Evolutionary conservation across 2,113 vertebrate species (phyloP).

Genomic region (Ophiodon elongatus): DNA sequence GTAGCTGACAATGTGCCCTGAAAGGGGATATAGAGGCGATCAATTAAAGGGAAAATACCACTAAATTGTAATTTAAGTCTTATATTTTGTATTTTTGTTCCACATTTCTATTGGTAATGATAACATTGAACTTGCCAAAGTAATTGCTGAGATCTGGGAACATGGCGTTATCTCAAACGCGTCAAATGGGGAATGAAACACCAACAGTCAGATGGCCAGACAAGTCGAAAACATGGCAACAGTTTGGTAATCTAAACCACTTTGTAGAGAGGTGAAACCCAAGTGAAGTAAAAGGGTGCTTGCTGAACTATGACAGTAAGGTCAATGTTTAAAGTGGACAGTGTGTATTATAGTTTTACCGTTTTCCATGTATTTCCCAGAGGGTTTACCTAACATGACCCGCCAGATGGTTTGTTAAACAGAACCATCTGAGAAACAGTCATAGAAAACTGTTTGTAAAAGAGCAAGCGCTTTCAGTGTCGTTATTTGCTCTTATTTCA

Average conservation of each 20-base stretch:
- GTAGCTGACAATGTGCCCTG: not conserved
- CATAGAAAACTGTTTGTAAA: too few species aligned
- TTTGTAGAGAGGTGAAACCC: not conserved
- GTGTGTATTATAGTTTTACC: not conserved
- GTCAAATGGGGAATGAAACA: not conserved
- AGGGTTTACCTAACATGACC: too few species aligned
- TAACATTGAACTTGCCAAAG: too few species aligned
- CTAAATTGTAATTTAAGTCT: too few species aligned
- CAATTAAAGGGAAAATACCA: not conserved
- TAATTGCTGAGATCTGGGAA: not conserved
- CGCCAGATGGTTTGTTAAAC: too few species aligned
- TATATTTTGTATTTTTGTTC: not conserved
- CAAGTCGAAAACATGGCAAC: not conserved
- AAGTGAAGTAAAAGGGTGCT: not conserved
- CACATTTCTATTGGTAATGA: not conserved
- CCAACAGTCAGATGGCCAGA: not conserved
- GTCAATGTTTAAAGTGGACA: not conserved
- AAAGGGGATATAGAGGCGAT: not conserved
- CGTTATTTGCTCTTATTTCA: not conserved
- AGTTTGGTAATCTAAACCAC: not conserved
- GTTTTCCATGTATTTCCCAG: not conserved
- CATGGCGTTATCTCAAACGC: not conserved
- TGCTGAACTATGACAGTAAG: not conserved
- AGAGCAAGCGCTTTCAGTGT: too few species aligned
- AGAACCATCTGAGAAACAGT: too few species aligned